Base-by-base conservation (phyloP, 2,113 vertebrate species). In the Aythya baeri region DNA sequence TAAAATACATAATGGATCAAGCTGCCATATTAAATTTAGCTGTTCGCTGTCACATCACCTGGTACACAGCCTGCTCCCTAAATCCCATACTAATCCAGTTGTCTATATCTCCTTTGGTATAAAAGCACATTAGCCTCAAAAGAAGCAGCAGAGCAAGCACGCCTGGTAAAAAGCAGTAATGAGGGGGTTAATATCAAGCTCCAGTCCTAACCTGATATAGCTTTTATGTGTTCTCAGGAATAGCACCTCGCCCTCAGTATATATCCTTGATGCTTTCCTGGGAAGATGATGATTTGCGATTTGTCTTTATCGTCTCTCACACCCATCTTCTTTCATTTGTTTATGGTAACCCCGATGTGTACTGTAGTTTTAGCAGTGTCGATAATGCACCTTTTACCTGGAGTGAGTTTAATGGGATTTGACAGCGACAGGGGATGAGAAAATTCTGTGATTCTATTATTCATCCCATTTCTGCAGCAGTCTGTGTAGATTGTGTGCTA, bases 11-110 rank as follows among this genome's bases (percentile, higher is more conserved):
- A 96, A 95, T 96, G 46, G 83, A 95, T 94, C 92, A 92, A 96
- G 74, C 88, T 97, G 94, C 94, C 96, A 96, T 96, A 96, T 96
- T 93, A 95, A 96, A 97, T 96, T 97, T 89, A 96, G 92, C 92
- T 92, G 83, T 93, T 96, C 1, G 0, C 88, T 96, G 92, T 91
- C 93, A 89, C 78, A 93, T 95, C 91, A 91, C 44, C 68, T 5
- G 0, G 77, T 94, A 79, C 66, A 76, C n/a, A 85, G 70, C 18
- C 91, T 91, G 94, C 50, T 96, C 93, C 88, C 71, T 88, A 93
- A 96, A 96, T 95, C 94, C 81, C 92, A 80, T 89, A 78, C 68
- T 95, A 95, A 96, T 92, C 80, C 86, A 95, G 75, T 93, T 83
- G 65, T 83, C 80, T 90, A 77, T 67, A 91, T 93, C 76, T 95